Base-by-base conservation (phyloP, 2,797 vertebrate genomes). In the Nyctalus aviator region DNA sequence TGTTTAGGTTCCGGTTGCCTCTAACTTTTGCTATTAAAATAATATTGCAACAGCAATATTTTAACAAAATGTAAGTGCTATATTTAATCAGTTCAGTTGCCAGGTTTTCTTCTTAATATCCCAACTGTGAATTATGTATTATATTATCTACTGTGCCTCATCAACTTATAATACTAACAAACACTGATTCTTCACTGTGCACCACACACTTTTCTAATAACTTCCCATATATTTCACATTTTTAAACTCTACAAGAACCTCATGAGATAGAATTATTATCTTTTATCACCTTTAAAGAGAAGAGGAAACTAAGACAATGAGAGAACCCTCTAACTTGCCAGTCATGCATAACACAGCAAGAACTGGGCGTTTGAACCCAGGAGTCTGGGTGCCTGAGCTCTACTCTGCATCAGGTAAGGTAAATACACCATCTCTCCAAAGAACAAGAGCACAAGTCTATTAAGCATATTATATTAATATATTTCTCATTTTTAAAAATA, bases 1-100 rank as follows among this genome's bases (percentile, higher is more conserved):
- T 71, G 8, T 71, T 73, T 57, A 66, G 30, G 23, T 92, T 87
- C 13, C 48, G 10, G 25, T 32, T 37, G 86, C 32, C 76, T 94
- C 66, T 21, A 73, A 3, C 35, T 84, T 81, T 32, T 50, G 6
- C 7, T 95, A 73, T n/a, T 89, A 91, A 94, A 93, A 77, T 62
- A 90, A 73, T 18, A 21, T 14, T 69, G 13, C 5, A 62, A 57
- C 73, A 90, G 81, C 15, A 88, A 59, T 46, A 30, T 73, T 86
- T 85, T 66, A 82, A 64, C 50, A 84, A 94, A 87, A 77, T 79
- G 4, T 17, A 44, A 50, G 64, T 68, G 4, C 83, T 77, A 84
- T 81, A 35, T 32, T 90, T 64, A 50, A 75, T 59, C 5, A 79
- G 14, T 59, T 93, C n/a, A 77, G 10, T 66, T 95, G 55, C 10